Evolutionary conservation across 2,888 invertebrate species (phyloP).

Genomic region (Koerneria pararmatus): DNA sequence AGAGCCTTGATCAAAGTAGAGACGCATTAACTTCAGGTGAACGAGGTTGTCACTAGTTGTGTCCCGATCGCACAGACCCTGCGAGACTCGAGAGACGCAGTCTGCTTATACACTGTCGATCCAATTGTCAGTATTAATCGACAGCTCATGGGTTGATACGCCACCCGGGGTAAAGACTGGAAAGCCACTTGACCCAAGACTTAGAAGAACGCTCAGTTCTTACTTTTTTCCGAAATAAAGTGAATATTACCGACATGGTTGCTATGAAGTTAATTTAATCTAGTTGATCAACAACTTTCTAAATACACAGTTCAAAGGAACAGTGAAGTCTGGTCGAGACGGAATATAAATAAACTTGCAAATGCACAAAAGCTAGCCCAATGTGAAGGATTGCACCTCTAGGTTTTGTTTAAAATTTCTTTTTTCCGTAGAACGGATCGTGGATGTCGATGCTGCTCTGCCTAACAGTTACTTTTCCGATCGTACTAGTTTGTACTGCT

Average conservation of each 20-base stretch:
- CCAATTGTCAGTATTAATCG: conserved; percentile 51
- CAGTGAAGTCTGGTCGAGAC: too few species aligned
- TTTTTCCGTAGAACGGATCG: conserved; percentile 64
- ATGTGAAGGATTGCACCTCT: neutral
- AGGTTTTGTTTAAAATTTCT: conserved; percentile 24
- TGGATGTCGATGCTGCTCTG: conserved; percentile 63
- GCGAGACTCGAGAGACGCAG: conserved; percentile 39
- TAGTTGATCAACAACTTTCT: too few species aligned
- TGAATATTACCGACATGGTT: too few species aligned
- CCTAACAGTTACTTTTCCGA: conserved; percentile 61
- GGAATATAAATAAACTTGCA: too few species aligned
- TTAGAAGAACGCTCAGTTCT: too few species aligned
- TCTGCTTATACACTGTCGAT: conserved; percentile 50
- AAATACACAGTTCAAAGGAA: too few species aligned
- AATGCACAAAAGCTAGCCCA: too few species aligned
- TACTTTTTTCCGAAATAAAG: too few species aligned
- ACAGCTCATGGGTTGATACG: too few species aligned
- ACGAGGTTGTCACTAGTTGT: conserved; percentile 50
- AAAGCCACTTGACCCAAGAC: too few species aligned
- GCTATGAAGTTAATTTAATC: too few species aligned
- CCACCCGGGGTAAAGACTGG: too few species aligned
- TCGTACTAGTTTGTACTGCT: conserved; percentile 61
- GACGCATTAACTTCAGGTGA: conserved; percentile 32
- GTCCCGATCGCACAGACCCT: conserved; percentile 46
- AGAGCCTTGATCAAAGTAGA: neutral